A percentile compares a stretch with the other conserved stretches of the same genome.
Evolutionary conservation across 2,113 vertebrate species (phyloP).

Genomic region (Pedetes capensis): DNA sequence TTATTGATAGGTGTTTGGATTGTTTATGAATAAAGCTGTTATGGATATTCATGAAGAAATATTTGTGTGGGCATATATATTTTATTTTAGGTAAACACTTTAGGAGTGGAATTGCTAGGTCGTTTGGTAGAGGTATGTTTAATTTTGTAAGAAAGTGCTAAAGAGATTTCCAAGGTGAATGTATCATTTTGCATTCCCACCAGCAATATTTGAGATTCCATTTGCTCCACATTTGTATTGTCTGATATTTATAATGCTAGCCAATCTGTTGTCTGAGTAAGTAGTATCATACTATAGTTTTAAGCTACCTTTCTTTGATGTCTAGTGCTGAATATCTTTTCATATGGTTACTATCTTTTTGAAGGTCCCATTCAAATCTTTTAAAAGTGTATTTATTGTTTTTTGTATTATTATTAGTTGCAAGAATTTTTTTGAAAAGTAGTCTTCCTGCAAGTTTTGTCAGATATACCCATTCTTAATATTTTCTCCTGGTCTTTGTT

Average conservation of each 20-base stretch:
- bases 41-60: not conserved
- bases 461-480: not conserved
- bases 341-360: not conserved
- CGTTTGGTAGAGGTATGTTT: not conserved
- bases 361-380: not conserved
- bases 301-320: not conserved
- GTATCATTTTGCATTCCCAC: not conserved
- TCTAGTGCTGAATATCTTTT: not conserved
- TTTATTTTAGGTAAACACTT: conserved; percentile 29
- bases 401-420: not conserved
- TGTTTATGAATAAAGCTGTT: conserved; percentile 2
- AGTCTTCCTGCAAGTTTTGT: not conserved
- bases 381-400: not conserved
- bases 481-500: not conserved
- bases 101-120: not conserved
- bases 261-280: not conserved
- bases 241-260: not conserved
- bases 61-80: not conserved
- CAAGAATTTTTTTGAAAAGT: not conserved
- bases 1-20: not conserved
- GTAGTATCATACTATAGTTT: not conserved
- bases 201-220: not conserved
- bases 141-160: not conserved
- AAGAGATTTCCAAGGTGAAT: not conserved
- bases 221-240: not conserved